These are phyloP conservation scores for Odontothrips loti DNA, from an alignment of 2,888 invertebrate species.

Conservation along the genomic window DNA sequence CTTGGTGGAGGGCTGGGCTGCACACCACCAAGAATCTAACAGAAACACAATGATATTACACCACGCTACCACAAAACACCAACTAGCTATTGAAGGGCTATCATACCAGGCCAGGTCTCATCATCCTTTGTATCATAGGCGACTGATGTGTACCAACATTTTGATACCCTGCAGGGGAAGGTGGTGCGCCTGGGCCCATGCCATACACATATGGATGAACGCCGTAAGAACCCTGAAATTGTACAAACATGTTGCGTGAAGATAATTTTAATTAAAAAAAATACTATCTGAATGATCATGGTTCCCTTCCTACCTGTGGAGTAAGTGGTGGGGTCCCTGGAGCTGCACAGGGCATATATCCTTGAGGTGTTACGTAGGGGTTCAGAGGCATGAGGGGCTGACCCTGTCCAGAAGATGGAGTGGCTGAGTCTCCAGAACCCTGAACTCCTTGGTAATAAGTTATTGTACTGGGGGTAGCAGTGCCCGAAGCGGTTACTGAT, in stretches of 20 bases:
- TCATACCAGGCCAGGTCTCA: not conserved
- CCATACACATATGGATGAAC: slow-evolving; percentile 8
- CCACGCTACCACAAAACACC: not conserved
- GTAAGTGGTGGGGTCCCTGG: not conserved
- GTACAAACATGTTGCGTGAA: not conserved
- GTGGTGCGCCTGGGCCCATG: not conserved
- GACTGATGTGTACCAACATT: not conserved
- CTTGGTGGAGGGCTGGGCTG: not conserved
- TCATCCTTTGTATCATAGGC: slow-evolving; percentile 1
- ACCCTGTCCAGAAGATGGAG: not conserved
- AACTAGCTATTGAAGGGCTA: not conserved
- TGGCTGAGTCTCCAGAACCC: not conserved
- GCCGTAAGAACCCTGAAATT: not conserved
- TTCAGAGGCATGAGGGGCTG: not conserved
- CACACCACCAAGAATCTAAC: not conserved
- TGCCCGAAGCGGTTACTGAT: not conserved
- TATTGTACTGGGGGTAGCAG: not conserved
- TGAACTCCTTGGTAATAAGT: not conserved
- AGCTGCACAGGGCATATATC: not conserved
- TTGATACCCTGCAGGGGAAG: not conserved
- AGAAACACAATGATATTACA: not conserved
- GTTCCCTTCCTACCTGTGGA: not conserved
- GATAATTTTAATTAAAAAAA: too few relatives aligned
- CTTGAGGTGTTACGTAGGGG: not conserved
- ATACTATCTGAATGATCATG: too few relatives aligned